These are phyloP conservation scores for Campaea margaritaria DNA, from an alignment of 2,888 invertebrate genomes.

Conservation along the genomic window DNA sequence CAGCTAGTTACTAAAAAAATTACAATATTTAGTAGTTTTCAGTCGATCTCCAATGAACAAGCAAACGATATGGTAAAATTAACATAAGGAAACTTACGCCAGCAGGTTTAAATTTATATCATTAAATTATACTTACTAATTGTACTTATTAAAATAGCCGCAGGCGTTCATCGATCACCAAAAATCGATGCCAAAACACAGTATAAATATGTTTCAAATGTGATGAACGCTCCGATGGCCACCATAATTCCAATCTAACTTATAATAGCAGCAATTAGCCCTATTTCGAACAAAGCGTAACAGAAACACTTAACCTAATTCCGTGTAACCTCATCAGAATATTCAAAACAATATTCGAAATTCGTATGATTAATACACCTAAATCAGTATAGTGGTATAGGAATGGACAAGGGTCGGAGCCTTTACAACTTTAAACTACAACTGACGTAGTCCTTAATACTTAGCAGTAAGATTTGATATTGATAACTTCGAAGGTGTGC, in stretches of 20 bases:
- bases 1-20: no score
- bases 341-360: constrained; percentile 28
- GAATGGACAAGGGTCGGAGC: constrained; percentile 5
- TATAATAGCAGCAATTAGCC: constrained; percentile 2
- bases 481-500: not conserved
- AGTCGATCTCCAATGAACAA: no score
- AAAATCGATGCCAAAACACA: not conserved
- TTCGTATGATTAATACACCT: constrained; percentile 26
- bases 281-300: constrained; percentile 2
- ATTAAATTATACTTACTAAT: no score
- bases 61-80: no score
- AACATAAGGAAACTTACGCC: no score
- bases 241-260: not conserved
- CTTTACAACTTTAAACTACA: constrained; percentile 2
- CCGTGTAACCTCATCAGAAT: constrained; percentile 18
- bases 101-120: no score
- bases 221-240: not conserved
- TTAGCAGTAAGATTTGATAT: constrained; percentile 9
- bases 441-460: not conserved
- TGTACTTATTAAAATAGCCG: no score
- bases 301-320: constrained; percentile 22
- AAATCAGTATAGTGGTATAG: constrained; percentile 21
- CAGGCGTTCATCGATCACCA: no score
- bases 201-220: not conserved
- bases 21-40: no score